phyloP scores from a whole-genome alignment of 2,797 vertebrate genomes.

The Rhinogobio ventralis region DNA sequence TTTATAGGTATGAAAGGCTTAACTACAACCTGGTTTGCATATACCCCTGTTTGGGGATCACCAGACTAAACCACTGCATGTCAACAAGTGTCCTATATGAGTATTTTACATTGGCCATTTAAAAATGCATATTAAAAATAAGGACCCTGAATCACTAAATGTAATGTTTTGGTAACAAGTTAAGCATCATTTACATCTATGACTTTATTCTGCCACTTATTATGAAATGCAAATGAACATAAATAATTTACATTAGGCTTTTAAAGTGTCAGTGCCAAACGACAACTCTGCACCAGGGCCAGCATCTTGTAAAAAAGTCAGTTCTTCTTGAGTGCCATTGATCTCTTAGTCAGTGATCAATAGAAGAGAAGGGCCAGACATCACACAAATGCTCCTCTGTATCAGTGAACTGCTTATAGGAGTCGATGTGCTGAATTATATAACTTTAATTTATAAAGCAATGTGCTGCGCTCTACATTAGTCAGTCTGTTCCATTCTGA shows the following conservation, averaged over 20 bases:
- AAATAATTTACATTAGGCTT: constrained; percentile 24
- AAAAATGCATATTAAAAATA: not conserved
- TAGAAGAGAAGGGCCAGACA: constrained; percentile 38
- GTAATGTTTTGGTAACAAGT: not conserved
- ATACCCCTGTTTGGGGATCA: not conserved
- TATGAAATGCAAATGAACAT: constrained; percentile 26
- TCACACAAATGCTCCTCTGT: constrained; percentile 40
- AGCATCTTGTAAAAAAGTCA: constrained; percentile 26
- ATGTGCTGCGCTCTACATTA: constrained; percentile 2
- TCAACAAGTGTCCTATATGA: not conserved
- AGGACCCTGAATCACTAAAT: not conserved
- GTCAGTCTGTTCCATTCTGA: constrained; percentile 15
- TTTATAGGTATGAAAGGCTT: too few relatives aligned
- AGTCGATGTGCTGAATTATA: constrained; percentile 39
- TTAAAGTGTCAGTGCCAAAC: not conserved
- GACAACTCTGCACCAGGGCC: not conserved
- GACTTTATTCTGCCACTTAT: not conserved
- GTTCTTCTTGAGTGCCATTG: constrained; percentile 43
- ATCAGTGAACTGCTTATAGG: constrained; percentile 48
- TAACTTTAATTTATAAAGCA: constrained; percentile 40
- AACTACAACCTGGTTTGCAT: not conserved
- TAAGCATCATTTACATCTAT: not conserved
- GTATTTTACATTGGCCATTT: not conserved
- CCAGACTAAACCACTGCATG: not conserved
- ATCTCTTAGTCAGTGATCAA: constrained; percentile 51